Evolutionary conservation across 2,888 invertebrate species (phyloP).

Genomic region (Brachyptera risi): DNA sequence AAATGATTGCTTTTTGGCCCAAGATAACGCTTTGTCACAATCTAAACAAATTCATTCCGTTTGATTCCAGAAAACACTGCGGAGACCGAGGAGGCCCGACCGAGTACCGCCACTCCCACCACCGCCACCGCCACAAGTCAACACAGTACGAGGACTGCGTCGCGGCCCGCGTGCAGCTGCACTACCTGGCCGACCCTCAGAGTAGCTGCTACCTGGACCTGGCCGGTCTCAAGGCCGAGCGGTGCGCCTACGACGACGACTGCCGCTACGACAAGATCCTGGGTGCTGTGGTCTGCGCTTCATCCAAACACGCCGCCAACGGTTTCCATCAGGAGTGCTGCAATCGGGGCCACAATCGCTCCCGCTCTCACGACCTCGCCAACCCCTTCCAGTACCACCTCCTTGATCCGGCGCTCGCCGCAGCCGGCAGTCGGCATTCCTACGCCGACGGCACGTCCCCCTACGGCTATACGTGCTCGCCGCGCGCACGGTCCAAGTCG

Average conservation of each 20-base stretch:
- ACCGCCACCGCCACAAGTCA: conserved; percentile 38
- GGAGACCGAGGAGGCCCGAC: conserved; percentile 27
- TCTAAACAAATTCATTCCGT: too few species aligned
- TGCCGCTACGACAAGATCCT: conserved; percentile 40
- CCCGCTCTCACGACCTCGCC: conserved; percentile 45
- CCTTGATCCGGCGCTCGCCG: conserved; percentile 34
- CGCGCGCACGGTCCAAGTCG: conserved; percentile 24
- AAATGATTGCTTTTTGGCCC: too few species aligned
- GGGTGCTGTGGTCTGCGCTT: conserved; percentile 40
- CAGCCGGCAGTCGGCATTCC: conserved; percentile 12
- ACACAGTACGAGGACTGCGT: conserved; percentile 22
- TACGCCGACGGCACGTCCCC: conserved; percentile 30
- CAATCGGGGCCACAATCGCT: conserved; percentile 42
- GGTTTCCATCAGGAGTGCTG: conserved; percentile 35
- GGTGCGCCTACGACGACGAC: conserved; percentile 47
- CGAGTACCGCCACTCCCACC: conserved; percentile 34
- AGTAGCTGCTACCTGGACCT: conserved; percentile 57
- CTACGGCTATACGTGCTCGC: conserved; percentile 35
- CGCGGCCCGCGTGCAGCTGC: conserved; percentile 22
- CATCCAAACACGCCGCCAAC: conserved; percentile 35
- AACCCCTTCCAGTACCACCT: conserved; percentile 41
- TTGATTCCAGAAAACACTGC: conserved; percentile 31
- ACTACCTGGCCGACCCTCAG: conserved; percentile 24
- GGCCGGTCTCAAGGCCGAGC: conserved; percentile 54
- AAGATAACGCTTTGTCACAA: too few species aligned